Evolutionary conservation across 2,797 vertebrate genomes (phyloP).

Genomic region (Crax fasciolata): DNA sequence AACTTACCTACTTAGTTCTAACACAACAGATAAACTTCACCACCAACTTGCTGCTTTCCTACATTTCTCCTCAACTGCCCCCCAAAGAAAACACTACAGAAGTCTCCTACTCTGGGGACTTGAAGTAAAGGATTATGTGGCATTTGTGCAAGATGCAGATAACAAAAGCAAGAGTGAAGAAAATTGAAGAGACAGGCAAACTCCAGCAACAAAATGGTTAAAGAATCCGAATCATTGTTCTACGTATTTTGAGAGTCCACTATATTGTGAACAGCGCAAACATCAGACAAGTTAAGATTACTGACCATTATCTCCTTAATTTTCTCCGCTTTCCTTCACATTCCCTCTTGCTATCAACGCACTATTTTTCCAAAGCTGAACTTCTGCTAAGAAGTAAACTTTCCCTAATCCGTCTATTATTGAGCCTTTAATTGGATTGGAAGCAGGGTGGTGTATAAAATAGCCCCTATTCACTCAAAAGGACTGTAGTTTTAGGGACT

Average conservation of each 20-base stretch:
- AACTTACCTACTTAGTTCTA: constrained; percentile 44
- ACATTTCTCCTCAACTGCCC: constrained; percentile 43
- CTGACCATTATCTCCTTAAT: constrained; percentile 93
- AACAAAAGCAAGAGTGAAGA: constrained; percentile 88
- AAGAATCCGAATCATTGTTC: constrained; percentile 86
- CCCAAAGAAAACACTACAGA: constrained; percentile 69
- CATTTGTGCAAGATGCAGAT: constrained; percentile 85
- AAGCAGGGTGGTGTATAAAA: constrained; percentile 93
- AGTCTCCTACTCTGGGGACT: constrained; percentile 71
- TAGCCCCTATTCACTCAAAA: constrained; percentile 90
- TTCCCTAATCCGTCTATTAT: constrained; percentile 99
- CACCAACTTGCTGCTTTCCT: constrained; percentile 64
- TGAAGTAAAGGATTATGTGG: constrained; percentile 83
- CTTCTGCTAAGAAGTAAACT: constrained; percentile 94
- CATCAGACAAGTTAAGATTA: constrained; percentile 95
- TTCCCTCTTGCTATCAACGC: constrained; percentile 89
- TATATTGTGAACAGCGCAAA: constrained; percentile 88
- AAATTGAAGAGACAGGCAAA: constrained; percentile 92
- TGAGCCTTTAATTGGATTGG: constrained; percentile 95
- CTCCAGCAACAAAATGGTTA: constrained; percentile 87
- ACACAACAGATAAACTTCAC: constrained; percentile 78
- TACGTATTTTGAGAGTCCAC: constrained; percentile 82
- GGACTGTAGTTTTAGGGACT: constrained; percentile 88
- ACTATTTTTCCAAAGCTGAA: constrained; percentile 88
- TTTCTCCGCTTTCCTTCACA: constrained; percentile 93